Base-by-base conservation (phyloP, 2,113 vertebrate genomes). In the Riparia riparia region DNA sequence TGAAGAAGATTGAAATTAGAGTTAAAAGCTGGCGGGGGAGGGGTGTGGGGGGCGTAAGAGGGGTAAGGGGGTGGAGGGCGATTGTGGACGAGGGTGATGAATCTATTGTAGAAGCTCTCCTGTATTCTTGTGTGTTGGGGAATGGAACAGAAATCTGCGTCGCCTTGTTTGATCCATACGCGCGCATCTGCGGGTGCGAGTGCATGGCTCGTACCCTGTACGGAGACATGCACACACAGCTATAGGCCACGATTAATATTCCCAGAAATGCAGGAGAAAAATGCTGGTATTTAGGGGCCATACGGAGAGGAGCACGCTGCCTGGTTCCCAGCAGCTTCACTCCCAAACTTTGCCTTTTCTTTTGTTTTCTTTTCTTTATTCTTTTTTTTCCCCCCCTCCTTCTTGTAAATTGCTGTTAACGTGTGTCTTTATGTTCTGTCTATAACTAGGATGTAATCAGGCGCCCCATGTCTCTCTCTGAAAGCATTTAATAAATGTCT, bases 401-500 rank as follows among this genome's bases (percentile, higher is more conserved):
- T 94, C 96, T 96, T 97, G 96, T 97, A 98, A 98, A 98, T 98
- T 97, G 98, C 97, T 98, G 97, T 97, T 98, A 98, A 98, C 97
- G 95, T 91, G 97, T 95, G 98, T 96, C 98, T 98, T 98, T 98
- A 97, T 98, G 97, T 98, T 98, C 97, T 96, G 97, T 97, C 97
- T 98, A 95, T 98, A 98, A 98, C 97, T 98, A 97, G 98, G 98
- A 98, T 98, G 98, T 98, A 98, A 98, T 98, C 98, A 98, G 96
- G 97, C 98, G 94, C 98, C 98, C 98, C 98, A 98, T 97, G 98
- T 97, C 98, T 98, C 98, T 97, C 98, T 98, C 98, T 98, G 97
- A 98, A 98, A 98, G 98, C 98, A 98, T 98, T 98, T 98, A 98
- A 98, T 98, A 98, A 98, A 98, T 98, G 98, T 98, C 98, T 98